Evolutionary conservation across 2,797 vertebrate genomes (phyloP), one percentile per base, ranked within the genome.

Genomic region (Scarus forsteni): DNA sequence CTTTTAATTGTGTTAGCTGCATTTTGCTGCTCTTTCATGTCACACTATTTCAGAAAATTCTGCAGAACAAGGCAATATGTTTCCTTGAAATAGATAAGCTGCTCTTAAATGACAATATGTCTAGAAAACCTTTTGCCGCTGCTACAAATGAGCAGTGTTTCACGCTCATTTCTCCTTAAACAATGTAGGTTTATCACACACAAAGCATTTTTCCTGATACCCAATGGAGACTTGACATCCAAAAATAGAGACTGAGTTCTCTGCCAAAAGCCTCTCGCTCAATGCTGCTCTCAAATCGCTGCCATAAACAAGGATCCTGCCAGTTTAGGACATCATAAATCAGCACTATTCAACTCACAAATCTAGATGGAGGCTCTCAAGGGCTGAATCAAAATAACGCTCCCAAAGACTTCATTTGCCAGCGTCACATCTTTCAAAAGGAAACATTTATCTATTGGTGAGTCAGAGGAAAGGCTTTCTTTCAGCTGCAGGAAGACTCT

Each of bases 281-380:
- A 72, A 68, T 15, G 35, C n/a, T 40, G 70, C 75, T 82, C 77
- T 65, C 80, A 84, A 85, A 85, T 85, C 51, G 19, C 73, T 75
- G 83, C 80, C 83, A 75, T 88, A 75, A 89, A 89, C 81, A 79
- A 83, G 85, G 63, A 70, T 84, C 85, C 73, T 80, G 85, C 85
- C 85, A 85, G 73, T 64, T 34, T 58, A 59, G 58, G 76, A 86
- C 85, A 90, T 89, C 85, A 84, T 72, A 79, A 83, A 85, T 74
- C 8, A 16, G 70, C 76, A 82, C 63, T 50, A 70, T 78, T 82
- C 68, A 74, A 52, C 75, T 50, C 66, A 78, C 78, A 77, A 70
- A 88, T 86, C 81, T 70, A 79, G 75, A 80, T 8, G 67, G 72
- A 73, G 62, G 43, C 68, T 85, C 77, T 85, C 54, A 10, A 79